These are phyloP conservation scores for Ceraclea dissimilis DNA, from an alignment of 2,888 invertebrate genomes.

Conservation along the genomic window DNA sequence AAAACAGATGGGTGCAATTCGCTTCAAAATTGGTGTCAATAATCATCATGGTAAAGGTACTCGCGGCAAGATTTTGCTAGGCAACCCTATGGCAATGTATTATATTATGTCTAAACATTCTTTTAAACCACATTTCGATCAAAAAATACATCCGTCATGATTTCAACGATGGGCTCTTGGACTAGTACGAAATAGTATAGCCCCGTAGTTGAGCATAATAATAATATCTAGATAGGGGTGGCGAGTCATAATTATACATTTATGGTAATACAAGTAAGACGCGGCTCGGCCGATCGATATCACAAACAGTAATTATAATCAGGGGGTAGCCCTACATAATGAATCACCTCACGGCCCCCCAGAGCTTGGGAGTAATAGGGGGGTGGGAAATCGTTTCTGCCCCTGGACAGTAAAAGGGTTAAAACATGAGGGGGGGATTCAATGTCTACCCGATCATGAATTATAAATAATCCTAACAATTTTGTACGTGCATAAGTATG, in stretches of 20 bases:
- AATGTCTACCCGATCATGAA: slow-evolving; percentile 1
- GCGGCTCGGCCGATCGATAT: slow-evolving; percentile 27
- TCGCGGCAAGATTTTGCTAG: no score
- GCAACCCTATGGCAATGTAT: no score
- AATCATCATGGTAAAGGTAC: no score
- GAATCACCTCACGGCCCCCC: slow-evolving; percentile 8
- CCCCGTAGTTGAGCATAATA: not conserved
- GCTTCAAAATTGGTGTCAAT: no score
- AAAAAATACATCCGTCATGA: no score
- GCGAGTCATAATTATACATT: slow-evolving; percentile 27
- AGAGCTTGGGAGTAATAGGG: slow-evolving; percentile 2
- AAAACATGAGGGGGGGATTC: slow-evolving; percentile 14
- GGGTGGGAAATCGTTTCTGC: slow-evolving; percentile 10
- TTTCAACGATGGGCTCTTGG: no score
- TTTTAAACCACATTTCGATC: no score
- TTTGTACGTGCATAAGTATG: slow-evolving; percentile 4
- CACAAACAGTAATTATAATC: slow-evolving; percentile 27
- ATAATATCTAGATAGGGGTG: slow-evolving; percentile 1
- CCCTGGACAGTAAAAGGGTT: slow-evolving; percentile 26
- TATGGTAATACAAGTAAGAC: slow-evolving; percentile 27
- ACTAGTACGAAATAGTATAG: no score
- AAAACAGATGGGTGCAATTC: no score
- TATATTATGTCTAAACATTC: no score
- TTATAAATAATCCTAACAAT: slow-evolving; percentile 5
- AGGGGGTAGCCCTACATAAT: slow-evolving; percentile 18